These are phyloP conservation scores for Danionella dracula DNA, from an alignment of 2,797 vertebrate species.

Conservation along the genomic window DNA sequence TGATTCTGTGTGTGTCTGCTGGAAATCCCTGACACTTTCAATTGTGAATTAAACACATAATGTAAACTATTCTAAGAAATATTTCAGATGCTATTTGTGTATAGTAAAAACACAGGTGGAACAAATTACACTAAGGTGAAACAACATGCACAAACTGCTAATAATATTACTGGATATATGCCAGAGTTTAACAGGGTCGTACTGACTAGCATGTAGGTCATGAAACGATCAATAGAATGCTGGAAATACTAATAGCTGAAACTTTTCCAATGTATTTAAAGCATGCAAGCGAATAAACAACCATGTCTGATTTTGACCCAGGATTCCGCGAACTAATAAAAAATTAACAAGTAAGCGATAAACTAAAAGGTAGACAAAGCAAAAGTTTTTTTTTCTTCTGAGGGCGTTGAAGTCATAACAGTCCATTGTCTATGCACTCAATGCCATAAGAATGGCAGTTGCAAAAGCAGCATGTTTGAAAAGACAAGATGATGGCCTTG, in stretches of 20 bases:
- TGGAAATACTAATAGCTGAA: neutral
- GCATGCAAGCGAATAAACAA: neutral
- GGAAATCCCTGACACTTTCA: no score
- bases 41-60: no score
- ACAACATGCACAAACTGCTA: neutral
- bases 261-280: neutral
- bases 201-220: neutral
- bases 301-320: neutral
- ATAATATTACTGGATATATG: neutral
- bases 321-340: neutral
- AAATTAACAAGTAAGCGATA: neutral
- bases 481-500: neutral
- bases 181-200: neutral
- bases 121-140: neutral
- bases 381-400: no score
- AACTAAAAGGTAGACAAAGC: no score
- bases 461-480: no score
- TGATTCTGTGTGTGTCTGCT: no score
- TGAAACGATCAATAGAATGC: neutral
- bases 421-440: no score
- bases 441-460: no score
- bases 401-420: no score
- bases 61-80: no score
- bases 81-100: no score
- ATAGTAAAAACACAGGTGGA: no score